Conservation (phyloP, 1,140 invertebrate genomes). For the Eurosta solidaginis region DNA sequence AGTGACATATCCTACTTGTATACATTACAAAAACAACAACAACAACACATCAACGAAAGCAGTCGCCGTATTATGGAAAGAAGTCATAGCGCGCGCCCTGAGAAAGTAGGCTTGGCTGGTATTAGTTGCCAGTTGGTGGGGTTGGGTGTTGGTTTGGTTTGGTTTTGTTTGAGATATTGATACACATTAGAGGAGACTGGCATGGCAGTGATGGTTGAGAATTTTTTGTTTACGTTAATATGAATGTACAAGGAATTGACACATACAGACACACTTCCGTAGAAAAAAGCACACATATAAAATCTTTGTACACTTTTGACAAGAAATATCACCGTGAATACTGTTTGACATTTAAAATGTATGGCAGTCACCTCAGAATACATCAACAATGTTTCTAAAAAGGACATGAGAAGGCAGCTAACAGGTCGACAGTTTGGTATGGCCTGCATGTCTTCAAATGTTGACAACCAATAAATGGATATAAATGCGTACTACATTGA, state of each 20-base stretch:
- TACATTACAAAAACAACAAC: not conserved
- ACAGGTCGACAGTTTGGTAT: not conserved
- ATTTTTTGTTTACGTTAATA: not conserved
- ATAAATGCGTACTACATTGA: not conserved
- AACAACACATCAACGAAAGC: too few species aligned
- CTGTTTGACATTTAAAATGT: slow-evolving; percentile 11
- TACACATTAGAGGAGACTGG: not conserved
- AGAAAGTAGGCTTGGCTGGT: not conserved
- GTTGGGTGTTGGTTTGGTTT: not conserved
- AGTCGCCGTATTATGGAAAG: too few species aligned
- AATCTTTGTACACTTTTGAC: not conserved
- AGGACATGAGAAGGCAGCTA: not conserved
- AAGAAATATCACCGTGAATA: not conserved
- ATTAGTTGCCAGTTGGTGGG: not conserved
- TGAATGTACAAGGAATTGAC: not conserved
- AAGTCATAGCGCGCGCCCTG: not conserved
- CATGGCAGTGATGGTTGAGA: not conserved
- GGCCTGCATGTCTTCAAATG: not conserved
- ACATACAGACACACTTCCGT: not conserved
- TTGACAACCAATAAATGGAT: slow-evolving; percentile 18
- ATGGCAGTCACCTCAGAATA: not conserved
- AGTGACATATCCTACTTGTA: too few species aligned
- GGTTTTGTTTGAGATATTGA: slow-evolving; percentile 23
- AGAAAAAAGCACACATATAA: not conserved
- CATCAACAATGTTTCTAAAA: not conserved